Evolutionary conservation across 1,140 invertebrate genomes (phyloP).

Genomic region (Marisa cornuarietis): DNA sequence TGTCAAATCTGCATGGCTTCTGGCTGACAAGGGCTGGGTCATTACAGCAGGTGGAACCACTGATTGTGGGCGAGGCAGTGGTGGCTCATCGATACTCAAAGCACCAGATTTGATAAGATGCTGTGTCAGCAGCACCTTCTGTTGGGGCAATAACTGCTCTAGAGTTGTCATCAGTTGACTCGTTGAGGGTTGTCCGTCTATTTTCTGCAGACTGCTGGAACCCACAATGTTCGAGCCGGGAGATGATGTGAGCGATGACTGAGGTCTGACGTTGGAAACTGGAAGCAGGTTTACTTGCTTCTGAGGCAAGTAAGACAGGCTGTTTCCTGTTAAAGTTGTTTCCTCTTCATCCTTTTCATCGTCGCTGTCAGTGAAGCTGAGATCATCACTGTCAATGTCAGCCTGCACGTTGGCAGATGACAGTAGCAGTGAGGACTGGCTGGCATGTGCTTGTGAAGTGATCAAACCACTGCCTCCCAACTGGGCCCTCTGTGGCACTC

Average conservation of each 20-base stretch:
- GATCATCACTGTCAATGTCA: constrained; percentile 25
- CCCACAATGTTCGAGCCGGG: not conserved
- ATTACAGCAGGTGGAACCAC: too few species aligned
- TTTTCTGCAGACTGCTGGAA: not conserved
- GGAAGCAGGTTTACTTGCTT: not conserved
- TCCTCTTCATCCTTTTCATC: not conserved
- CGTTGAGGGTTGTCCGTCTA: not conserved
- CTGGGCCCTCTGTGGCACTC: not conserved
- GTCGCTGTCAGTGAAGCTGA: constrained; percentile 23
- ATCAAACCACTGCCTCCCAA: not conserved
- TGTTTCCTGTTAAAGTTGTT: too few species aligned
- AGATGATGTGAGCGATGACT: not conserved
- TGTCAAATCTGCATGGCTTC: too few species aligned
- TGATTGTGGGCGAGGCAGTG: too few species aligned
- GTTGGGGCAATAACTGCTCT: constrained; percentile 5
- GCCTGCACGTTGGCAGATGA: constrained; percentile 18
- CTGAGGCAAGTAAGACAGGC: not conserved
- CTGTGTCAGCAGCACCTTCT: constrained; percentile 22
- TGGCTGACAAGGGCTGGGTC: too few species aligned
- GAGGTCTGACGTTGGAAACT: not conserved
- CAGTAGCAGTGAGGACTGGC: constrained; percentile 14
- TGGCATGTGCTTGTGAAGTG: not conserved
- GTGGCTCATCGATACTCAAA: constrained; percentile 9
- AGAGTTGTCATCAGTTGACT: constrained; percentile 14
- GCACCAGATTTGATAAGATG: constrained; percentile 18